Evolutionary conservation across 2,113 vertebrate species (phyloP), one percentile per base, ranked within the genome.

Genomic region (Columbina picui): DNA sequence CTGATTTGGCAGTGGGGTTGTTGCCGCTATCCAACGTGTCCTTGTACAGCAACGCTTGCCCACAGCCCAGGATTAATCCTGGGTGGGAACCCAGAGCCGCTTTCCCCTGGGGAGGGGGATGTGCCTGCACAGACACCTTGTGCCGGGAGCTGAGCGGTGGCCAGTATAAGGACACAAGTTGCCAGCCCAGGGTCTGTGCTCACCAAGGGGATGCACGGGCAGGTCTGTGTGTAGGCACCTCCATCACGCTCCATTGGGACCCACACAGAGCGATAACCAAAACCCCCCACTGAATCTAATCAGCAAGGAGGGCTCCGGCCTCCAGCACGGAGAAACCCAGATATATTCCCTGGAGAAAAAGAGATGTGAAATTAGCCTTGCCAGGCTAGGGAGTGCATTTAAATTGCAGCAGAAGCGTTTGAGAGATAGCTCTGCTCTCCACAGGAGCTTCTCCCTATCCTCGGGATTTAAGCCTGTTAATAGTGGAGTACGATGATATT

Each of bases 391-490:
- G 75, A 94, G 84, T 50, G 43, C 63, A 95, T 97, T 88, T 63
- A 90, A 96, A 97, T 84, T 94, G 75, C 76, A 91, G 59, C 67
- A 92, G 85, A 90, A 95, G 70, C 70, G 55, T 85, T 52, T 76
- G 59, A 96, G 93, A 97, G 85, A 94, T 39, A 96, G 71, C 67
- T 94, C 67, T 59, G 67, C 90, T 94, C 90, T 85, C 90, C 76
- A 81, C 86, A 93, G 94, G 94, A 93, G 52, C 71, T 86, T 95
- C 55, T 88, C 47, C 57, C 85, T 39, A 77, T 88, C 93, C 92
- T 68, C 56, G 87, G 92, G 85, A 93, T 91, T 94, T 96, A 92
- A 95, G 83, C 64, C 75, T 90, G 90, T 90, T 96, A 90, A 93
- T 93, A 94, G 93, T 52, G 55, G 85, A 95, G 87, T 74, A 77